Base-by-base conservation (phyloP, 92 coral and sea anemone genomes). In the Zoanthus solanderi region DNA sequence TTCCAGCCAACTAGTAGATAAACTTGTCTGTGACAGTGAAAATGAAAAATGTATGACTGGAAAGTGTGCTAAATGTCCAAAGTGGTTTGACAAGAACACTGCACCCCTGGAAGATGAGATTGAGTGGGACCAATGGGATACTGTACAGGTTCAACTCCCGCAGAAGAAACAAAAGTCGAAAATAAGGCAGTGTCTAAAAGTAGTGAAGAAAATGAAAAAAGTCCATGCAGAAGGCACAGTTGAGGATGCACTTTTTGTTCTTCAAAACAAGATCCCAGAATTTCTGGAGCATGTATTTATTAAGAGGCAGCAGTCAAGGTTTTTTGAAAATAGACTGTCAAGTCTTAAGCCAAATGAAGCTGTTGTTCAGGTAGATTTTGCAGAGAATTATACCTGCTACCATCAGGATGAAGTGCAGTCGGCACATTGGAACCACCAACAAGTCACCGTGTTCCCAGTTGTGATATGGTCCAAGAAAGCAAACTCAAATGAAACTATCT, bases 351-450 rank as follows among this genome's bases (percentile, higher is more conserved):
- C 56, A 69, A 74, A 86, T 67, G 92, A 90, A 75, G 89, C 86
- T 65, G 82, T 85, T 13, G 92, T 89, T 31, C 92, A 89, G 56
- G 84, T 89, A 18, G 85, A 89, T 76, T 89, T 89, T 76, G 86
- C 92, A 52, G 92, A 89, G 84, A 89, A 89, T 47, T 89, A 89
- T 79, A 44, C 86, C 9, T 85, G 89, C 52, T 32, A 14, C 8
- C 83, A 89, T 32, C 89, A 89, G 47, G 80, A 85, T 79, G 92
- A 89, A 77, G 47, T 89, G 9, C 92, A 89, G 75, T 17, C 89
- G 5, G 92, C 92, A 18, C 92, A 89, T 75, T 84, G 89, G 92
- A 84, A 76, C 80, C 92, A 89, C 31, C 15, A 83, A n/a, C 92
- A 89, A 74, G 92, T 89, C 31, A 76, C 89, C 54, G 85, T 89